Evolutionary conservation across 2,797 vertebrate genomes (phyloP), one percentile per base, ranked within the genome.

Genomic region (Huso huso): DNA sequence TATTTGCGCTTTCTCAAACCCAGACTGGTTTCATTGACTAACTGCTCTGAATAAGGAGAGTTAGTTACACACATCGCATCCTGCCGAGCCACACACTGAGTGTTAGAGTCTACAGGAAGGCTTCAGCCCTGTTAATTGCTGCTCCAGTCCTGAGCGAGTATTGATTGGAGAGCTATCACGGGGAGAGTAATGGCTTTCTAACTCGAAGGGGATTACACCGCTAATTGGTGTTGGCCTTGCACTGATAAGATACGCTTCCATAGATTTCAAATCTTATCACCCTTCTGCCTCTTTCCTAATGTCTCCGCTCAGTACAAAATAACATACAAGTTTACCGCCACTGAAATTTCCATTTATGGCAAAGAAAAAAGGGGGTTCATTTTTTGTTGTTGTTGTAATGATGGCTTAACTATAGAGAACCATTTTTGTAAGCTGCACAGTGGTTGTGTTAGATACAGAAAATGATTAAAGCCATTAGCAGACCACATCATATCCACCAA

Each of bases 141-240:
- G 69, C 84, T 86, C 79, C 80, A 76, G 79, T 89, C 88, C 84
- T 84, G 84, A 81, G 84, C 84, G 83, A 89, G 85, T 90, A 93
- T 95, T 87, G 92, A 96, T 94, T 85, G 75, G 73, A 83, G 84
- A 79, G 88, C 84, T 87, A 87, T 83, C 70, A 76, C 82, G 73
- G 77, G 79, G 84, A 87, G 84, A 89, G 89, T 85, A 84, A 89
- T 85, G 81, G 86, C 86, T 90, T 81, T 88, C 83, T 8, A 71
- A 87, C 87, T 89, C 87, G 79, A 57, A 71, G 76, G 79, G 90
- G 91, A 91, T 90, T 87, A 89, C 81, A 87, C 88, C 82, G 84
- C 88, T 93, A 93, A 95, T 94, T 94, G 92, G 89, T 88, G 82
- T 78, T 89, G 83, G 83, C 83, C 82, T 84, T 79, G 84, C 86